These are phyloP conservation scores for Amblyornis subalaris DNA, from an alignment of 2,113 vertebrate genomes.

Conservation along the genomic window DNA sequence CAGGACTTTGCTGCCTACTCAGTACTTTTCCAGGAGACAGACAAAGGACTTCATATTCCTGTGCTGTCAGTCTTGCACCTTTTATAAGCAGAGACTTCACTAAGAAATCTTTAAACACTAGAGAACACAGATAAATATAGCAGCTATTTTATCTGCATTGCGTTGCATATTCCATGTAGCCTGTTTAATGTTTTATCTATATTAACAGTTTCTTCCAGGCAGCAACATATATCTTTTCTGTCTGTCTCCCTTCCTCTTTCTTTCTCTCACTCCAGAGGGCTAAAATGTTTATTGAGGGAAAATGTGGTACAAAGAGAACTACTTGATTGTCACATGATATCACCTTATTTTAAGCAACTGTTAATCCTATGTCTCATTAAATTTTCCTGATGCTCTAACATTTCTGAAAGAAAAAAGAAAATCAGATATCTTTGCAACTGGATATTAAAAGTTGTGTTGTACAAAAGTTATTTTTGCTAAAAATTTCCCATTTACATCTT, in stretches of 20 bases:
- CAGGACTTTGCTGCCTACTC: conserved; percentile 23
- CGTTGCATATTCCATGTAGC: neutral
- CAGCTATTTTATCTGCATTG: conserved; percentile 9
- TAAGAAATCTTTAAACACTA: conserved; percentile 14
- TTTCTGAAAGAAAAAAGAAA: conserved; percentile 11
- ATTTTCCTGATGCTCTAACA: neutral
- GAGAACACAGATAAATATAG: conserved; percentile 47
- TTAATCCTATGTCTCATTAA: conserved; percentile 21
- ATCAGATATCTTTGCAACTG: neutral
- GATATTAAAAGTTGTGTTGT: neutral
- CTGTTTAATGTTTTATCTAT: conserved; percentile 12
- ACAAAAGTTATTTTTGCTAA: neutral
- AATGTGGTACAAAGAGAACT: neutral
- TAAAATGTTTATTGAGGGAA: neutral
- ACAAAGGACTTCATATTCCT: conserved; percentile 26
- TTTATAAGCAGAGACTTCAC: neutral
- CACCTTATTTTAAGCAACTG: conserved; percentile 2
- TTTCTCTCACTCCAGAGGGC: neutral
- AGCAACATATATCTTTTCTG: neutral
- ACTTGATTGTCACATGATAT: neutral
- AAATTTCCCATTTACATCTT: neutral
- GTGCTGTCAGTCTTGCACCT: conserved; percentile 36
- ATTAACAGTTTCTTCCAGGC: neutral
- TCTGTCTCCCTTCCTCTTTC: neutral
- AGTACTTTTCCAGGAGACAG: conserved; percentile 41